Conservation (phyloP, 2,888 invertebrate species). For the Mythimna loreyi region DNA sequence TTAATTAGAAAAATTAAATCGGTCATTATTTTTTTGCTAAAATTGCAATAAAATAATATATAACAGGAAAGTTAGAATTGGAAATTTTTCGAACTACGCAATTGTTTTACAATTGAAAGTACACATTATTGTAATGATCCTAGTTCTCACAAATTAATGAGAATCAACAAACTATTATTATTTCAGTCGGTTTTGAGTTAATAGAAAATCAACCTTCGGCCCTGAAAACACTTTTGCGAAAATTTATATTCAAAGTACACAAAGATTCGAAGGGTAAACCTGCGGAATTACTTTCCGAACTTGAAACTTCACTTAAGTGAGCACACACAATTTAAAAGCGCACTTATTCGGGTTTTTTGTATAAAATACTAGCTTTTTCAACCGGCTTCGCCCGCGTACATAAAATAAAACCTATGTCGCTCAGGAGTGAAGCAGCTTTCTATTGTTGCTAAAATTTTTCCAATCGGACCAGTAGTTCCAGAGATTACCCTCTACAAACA, state of each 20-base stretch:
- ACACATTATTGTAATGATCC: neutral
- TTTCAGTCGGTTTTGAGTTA: slow-evolving; percentile 21
- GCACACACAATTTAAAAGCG: neutral
- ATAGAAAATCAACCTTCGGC: slow-evolving; percentile 2
- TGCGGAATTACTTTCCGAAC: neutral
- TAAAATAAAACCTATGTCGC: no score
- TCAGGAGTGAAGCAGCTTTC: no score
- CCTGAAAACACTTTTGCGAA: slow-evolving; percentile 8
- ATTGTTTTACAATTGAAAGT: neutral
- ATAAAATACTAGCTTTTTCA: no score
- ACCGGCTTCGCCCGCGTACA: no score
- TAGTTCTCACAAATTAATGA: neutral
- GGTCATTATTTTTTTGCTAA: no score
- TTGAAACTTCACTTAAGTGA: neutral
- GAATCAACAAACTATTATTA: slow-evolving; percentile 10
- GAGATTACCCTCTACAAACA: no score
- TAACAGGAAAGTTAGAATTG: no score
- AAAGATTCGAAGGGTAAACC: neutral
- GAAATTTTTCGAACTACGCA: no score
- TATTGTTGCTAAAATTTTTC: no score
- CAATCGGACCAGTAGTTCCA: no score
- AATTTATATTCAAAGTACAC: slow-evolving; percentile 1
- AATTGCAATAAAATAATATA: no score
- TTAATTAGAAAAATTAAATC: no score
- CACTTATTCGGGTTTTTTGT: neutral